Conservation (phyloP, 2,113 vertebrate genomes). For the Zosterops japonicus region DNA sequence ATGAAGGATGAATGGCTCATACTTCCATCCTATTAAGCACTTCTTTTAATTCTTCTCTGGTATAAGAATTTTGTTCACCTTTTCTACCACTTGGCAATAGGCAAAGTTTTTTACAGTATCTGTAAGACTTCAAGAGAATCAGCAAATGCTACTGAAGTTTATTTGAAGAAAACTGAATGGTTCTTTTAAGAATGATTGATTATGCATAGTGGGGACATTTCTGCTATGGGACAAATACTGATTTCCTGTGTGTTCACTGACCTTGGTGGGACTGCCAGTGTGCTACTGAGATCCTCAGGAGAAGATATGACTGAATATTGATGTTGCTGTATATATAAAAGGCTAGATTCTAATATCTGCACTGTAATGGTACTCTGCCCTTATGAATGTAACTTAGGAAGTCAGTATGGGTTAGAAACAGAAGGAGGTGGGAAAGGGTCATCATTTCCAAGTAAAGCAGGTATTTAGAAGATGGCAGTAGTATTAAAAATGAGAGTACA, state of each 20-base stretch:
- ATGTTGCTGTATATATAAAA: neutral
- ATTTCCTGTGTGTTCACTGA: neutral
- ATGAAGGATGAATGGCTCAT: neutral
- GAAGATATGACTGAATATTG: neutral
- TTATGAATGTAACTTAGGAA: neutral
- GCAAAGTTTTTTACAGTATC: neutral
- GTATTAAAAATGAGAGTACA: neutral
- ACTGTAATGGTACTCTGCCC: neutral
- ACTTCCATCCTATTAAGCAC: neutral
- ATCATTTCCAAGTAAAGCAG: neutral
- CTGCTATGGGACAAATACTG: neutral
- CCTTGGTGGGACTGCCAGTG: neutral
- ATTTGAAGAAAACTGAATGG: neutral
- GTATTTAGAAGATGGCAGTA: neutral
- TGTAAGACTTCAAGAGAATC: neutral
- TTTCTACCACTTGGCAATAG: neutral
- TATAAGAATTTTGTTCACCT: neutral
- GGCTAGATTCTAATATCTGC: neutral
- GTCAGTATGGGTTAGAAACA: neutral
- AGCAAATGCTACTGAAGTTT: neutral
- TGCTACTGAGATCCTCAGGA: neutral
- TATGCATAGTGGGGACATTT: neutral
- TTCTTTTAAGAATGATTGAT: neutral
- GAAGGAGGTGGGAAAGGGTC: neutral
- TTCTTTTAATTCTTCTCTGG: neutral